Evolutionary conservation across 2,888 invertebrate genomes (phyloP), one percentile per base, ranked within the genome.

Genomic region (Clunio marinus): DNA sequence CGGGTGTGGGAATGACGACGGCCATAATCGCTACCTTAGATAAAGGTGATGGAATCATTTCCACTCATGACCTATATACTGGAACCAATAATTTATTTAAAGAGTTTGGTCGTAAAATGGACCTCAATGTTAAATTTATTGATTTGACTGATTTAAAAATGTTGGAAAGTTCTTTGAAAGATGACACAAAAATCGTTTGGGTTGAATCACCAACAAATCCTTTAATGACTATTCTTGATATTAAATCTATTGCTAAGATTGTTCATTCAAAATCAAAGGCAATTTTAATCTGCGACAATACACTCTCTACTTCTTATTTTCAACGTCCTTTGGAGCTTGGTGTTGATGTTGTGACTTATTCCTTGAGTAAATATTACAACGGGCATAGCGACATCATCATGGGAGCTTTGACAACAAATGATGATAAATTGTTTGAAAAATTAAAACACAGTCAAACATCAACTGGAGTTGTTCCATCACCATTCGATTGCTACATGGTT

Each of bases 121-220:
- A 35, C 2, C 8, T 67, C 1, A 22, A 55, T 20, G 28, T 24
- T 1, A 20, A 51, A 25, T 67, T 20, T 8, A 17, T 67, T 1
- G 66, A 67, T 51, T 51, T 57, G 13, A 24, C n/a, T 4, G 25
- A 55, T 22, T 7, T 55, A 1, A 24, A 37, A 22, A 57, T 24
- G 4, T 35, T 67, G 1, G 22, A 32, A 32, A 20, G 35, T 15
- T 17, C 66, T 22, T 15, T 67, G 2, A 27, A 51, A n/a, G 3
- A 17, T 8, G 55, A 55, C 25, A 67, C 66, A 1, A 55, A 88
- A 88, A 80, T 91, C 78, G 82, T 98, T 45, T 98, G 96, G 96
- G 78, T 96, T 70, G 98, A 98, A 79, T 89, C 92, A 0, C 97
- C 97, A 0, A 95, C 96, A 13, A 98, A 98, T 81, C 98, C 98